Percentiles rank a stretch among this genome's conserved stretches.
These are phyloP conservation scores for Phrynosoma platyrhinos DNA, from an alignment of 2,113 vertebrate genomes.

Conservation along the genomic window DNA sequence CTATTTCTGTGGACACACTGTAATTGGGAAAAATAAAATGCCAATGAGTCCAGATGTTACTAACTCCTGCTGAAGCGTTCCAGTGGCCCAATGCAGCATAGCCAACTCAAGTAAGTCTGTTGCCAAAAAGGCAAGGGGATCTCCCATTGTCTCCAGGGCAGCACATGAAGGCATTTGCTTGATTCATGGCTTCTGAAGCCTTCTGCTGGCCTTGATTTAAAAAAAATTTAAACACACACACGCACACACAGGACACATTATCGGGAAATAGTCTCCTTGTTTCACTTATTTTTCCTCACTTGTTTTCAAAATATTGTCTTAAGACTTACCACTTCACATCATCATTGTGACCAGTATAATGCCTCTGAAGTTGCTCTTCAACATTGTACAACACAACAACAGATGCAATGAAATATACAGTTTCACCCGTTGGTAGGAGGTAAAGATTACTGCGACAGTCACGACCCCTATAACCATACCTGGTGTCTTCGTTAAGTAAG, in stretches of 20 bases:
- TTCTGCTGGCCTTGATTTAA: not conserved
- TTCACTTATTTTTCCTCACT: too few relatives aligned
- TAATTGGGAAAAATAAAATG: not conserved
- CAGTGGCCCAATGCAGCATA: not conserved
- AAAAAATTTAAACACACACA: too few relatives aligned
- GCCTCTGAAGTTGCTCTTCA: constrained; percentile 94
- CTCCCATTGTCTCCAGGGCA: not conserved
- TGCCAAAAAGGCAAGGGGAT: not conserved
- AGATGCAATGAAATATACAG: constrained; percentile 96
- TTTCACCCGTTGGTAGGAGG: constrained; percentile 96
- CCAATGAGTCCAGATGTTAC: not conserved
- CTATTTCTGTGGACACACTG: not conserved
- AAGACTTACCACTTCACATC: constrained; percentile 95
- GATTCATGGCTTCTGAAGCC: not conserved
- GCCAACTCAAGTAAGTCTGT: too few relatives aligned
- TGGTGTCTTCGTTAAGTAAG: constrained; percentile 84
- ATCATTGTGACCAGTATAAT: constrained; percentile 94
- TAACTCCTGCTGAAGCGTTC: not conserved
- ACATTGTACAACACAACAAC: constrained; percentile 96
- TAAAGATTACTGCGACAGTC: constrained; percentile 98
- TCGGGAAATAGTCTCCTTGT: too few relatives aligned
- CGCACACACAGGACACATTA: not conserved
- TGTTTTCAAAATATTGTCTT: not conserved
- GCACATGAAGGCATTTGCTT: not conserved
- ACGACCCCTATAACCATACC: constrained; percentile 95